These are phyloP conservation scores for Chionodraco myersi DNA, from an alignment of 2,113 vertebrate species.

Conservation along the genomic window DNA sequence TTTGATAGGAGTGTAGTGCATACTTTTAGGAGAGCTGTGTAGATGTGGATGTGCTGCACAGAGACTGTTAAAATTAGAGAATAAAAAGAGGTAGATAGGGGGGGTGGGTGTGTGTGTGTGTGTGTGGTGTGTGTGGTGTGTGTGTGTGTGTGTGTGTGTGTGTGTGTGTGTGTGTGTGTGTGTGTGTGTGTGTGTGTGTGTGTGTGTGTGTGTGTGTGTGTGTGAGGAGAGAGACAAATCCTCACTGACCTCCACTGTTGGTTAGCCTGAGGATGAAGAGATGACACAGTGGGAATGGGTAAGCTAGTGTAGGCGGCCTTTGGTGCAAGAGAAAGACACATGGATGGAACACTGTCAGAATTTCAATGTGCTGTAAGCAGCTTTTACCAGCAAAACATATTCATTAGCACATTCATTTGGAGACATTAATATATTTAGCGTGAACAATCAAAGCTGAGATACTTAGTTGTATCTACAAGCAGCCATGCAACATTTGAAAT, in stretches of 20 bases:
- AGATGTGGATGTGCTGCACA: constrained; percentile 32
- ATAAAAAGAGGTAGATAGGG: not conserved
- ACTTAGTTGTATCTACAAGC: constrained; percentile 4
- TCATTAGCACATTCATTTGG: constrained; percentile 42
- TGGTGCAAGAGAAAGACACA: constrained; percentile 44
- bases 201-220: too few relatives aligned
- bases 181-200: not conserved
- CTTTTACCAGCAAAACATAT: constrained; percentile 33
- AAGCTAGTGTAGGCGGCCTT: constrained; percentile 53
- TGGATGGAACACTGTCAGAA: constrained; percentile 36
- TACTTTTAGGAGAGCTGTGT: constrained; percentile 31
- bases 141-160: too few relatives aligned
- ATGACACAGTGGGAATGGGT: constrained; percentile 61
- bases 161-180: not conserved
- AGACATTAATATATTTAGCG: constrained; percentile 30
- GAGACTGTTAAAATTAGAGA: constrained; percentile 9
- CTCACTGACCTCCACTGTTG: constrained; percentile 62
- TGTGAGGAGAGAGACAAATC: constrained; percentile 18
- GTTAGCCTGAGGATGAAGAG: constrained; percentile 55
- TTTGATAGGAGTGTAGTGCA: constrained; percentile 51
- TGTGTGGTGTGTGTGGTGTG: not conserved
- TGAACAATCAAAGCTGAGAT: constrained; percentile 23
- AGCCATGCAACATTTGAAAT: constrained; percentile 15
- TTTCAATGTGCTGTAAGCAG: constrained; percentile 33
- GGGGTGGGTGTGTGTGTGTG: not conserved